Conservation (phyloP, 2,888 invertebrate species). For the Aethes cnicana region DNA sequence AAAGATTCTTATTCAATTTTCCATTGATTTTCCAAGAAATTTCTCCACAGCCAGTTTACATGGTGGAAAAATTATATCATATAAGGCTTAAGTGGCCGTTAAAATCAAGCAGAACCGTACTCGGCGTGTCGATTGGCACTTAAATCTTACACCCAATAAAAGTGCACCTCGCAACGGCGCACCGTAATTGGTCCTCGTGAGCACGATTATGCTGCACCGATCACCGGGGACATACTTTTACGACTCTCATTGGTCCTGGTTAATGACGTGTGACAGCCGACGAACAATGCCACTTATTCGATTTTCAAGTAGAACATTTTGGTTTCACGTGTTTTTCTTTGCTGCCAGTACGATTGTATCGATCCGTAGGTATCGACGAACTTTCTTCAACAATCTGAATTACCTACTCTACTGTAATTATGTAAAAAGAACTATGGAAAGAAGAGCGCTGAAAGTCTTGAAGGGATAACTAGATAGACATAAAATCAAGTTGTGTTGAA, state of each 20-base stretch:
- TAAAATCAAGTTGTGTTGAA: neutral
- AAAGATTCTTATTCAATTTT: no score
- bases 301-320: constrained; percentile 62
- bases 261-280: constrained; percentile 75
- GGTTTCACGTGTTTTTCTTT: constrained; percentile 13
- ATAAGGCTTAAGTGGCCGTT: constrained; percentile 64
- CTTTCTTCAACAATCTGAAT: no score
- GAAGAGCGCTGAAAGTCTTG: no score
- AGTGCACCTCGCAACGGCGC: constrained; percentile 65
- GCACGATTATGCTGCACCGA: constrained; percentile 58
- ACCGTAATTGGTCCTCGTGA: constrained; percentile 76
- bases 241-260: constrained; percentile 76
- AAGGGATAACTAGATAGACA: no score
- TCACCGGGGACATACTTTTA: constrained; percentile 66
- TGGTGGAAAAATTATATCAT: constrained; percentile 33
- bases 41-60: neutral
- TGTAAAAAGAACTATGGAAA: no score
- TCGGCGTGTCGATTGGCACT: constrained; percentile 76
- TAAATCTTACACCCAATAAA: constrained; percentile 82
- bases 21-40: no score
- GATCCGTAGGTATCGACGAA: neutral
- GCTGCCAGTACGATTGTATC: neutral
- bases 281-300: constrained; percentile 75
- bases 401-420: no score
- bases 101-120: constrained; percentile 67